Base-by-base conservation (phyloP, 2,113 vertebrate species). In the Brachyhypopomus occidentalis region DNA sequence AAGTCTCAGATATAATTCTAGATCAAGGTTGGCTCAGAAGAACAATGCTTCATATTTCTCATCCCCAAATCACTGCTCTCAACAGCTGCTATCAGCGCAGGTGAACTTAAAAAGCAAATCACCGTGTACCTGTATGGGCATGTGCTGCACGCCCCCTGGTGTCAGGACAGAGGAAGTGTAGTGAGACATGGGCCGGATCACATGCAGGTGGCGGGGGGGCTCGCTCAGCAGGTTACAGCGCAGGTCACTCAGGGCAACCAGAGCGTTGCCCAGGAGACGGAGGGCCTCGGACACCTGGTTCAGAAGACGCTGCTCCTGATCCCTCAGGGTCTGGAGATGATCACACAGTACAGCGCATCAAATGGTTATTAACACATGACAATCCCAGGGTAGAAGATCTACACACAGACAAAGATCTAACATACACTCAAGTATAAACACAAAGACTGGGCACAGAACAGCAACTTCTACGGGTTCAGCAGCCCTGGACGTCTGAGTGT, bases 181-280 rank as follows among this genome's bases (percentile, higher is more conserved):
- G 88, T 97, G 96, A 22, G 96, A 96, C 90, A 97, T 95, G 0
- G 95, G 95, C 16, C 96, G 94, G 9, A 96, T 94, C 82, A 97
- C 96, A 0, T 97, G 95, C 6, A 97, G 91, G 85, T 97, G 96
- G 5, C 96, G 94, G 0, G 96, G 96, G 22, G 94, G 90, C 0
- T 90, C 92, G 34, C 92, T 94, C 25, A 94, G 91, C 23, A 97
- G 93, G 79, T 97, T 97, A 83, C 96, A 92, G 67, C 96, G 94
- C 86, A 97, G 87, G 87, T 97, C 96, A 0, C 96, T 97, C 66
- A 97, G 88, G 0, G 95, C 95, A 59, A 97, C 96, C 1, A 97
- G 93, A 48, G 95, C 94, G 64, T 97, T 97, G n/a, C 96, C 96
- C 22, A 97, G 90, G 20, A 96, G 91, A 77, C 96, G 95, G 25